phyloP scores from a whole-genome alignment of 2,797 vertebrate species.

The Sebastes taczanowskii region DNA sequence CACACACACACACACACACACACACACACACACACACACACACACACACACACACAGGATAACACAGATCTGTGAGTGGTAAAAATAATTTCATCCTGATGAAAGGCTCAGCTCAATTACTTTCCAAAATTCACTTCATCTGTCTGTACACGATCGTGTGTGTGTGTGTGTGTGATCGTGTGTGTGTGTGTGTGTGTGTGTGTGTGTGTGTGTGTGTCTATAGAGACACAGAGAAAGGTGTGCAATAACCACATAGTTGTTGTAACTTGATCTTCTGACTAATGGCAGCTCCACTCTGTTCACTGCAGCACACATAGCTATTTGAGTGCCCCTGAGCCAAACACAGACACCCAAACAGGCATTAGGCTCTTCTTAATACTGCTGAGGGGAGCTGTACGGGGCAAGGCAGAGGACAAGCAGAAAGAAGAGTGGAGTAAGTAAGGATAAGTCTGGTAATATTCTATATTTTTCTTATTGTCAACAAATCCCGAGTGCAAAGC shows the following conservation, averaged over 20 bases:
- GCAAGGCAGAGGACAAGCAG: neutral
- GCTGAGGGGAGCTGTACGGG: neutral
- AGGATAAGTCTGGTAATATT: neutral
- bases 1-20: neutral
- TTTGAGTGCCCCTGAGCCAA: constrained; percentile 1
- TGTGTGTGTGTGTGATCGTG: neutral
- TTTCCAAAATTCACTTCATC: neutral
- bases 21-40: neutral
- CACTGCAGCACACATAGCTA: neutral
- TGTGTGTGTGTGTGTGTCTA: neutral
- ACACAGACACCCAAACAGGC: neutral
- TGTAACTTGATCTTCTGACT: constrained; percentile 3
- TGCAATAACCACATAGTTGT: constrained; percentile 6
- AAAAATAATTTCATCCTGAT: constrained; percentile 20
- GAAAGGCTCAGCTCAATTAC: constrained; percentile 22
- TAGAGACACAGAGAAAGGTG: neutral
- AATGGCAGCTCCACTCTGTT: neutral
- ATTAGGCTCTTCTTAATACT: neutral
- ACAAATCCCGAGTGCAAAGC: neutral
- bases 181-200: neutral
- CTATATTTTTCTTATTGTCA: neutral
- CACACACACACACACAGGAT: neutral
- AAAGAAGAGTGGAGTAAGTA: neutral
- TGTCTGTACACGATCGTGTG: constrained; percentile 2
- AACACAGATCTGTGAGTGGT: neutral